Evolutionary conservation across 2,113 vertebrate species (phyloP).

Genomic region (Salvator merianae): DNA sequence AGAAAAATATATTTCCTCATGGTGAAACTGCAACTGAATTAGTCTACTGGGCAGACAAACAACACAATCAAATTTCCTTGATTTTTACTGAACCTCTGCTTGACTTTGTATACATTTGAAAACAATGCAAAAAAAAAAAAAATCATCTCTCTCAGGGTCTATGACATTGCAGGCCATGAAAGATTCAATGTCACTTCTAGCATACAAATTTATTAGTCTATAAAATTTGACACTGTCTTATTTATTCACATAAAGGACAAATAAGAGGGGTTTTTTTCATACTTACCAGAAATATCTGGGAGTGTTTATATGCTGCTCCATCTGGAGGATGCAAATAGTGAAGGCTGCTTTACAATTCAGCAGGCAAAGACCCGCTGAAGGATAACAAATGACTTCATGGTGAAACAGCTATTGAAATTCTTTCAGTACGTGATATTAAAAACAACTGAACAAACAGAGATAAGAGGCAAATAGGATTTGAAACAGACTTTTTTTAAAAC

Average conservation of each 20-base stretch:
- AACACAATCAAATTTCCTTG: slow-evolving; percentile 75
- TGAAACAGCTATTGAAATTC: slow-evolving; percentile 99
- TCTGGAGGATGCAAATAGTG: slow-evolving; percentile 95
- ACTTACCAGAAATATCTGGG: slow-evolving; percentile 83
- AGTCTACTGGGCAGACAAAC: slow-evolving; percentile 79
- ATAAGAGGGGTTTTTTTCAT: slow-evolving; percentile 88
- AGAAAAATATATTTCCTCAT: slow-evolving; percentile 77
- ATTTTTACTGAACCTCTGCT: slow-evolving; percentile 75
- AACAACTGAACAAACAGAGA: slow-evolving; percentile 99
- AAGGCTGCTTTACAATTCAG: slow-evolving; percentile 96
- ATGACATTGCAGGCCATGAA: slow-evolving; percentile 73
- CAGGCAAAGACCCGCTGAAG: slow-evolving; percentile 95
- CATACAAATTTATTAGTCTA: slow-evolving; percentile 83
- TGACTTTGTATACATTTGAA: slow-evolving; percentile 74
- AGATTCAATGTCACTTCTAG: slow-evolving; percentile 76
- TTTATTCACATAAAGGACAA: slow-evolving; percentile 85
- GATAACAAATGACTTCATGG: slow-evolving; percentile 99
- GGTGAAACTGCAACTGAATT: slow-evolving; percentile 75
- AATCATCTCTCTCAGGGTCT: slow-evolving; percentile 74
- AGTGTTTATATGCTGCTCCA: slow-evolving; percentile 88
- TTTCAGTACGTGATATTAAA: slow-evolving; percentile 99
- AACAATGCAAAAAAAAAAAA: slow-evolving; percentile 46
- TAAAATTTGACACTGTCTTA: slow-evolving; percentile 90
- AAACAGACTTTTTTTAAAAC: slow-evolving; percentile 86
- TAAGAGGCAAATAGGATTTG: slow-evolving; percentile 98